Evolutionary conservation across 35 echinoderm and acorn worm genomes (phyloP), one percentile per base, ranked within the genome.

Genomic region (Holothuria glaberrima): DNA sequence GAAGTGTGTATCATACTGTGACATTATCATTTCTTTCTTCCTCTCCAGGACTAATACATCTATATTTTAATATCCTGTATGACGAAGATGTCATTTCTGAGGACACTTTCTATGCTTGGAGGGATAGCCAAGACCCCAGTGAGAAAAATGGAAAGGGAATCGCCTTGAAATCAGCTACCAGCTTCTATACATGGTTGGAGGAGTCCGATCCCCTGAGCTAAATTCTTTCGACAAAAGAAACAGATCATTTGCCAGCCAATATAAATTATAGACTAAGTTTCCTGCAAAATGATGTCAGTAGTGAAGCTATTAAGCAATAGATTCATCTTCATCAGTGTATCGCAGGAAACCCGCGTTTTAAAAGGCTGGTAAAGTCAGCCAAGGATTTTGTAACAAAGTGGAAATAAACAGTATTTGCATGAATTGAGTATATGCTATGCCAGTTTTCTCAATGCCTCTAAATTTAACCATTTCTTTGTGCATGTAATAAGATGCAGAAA

Each of bases 1-100:
- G n/a, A n/a, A n/a, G n/a, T n/a, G n/a, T n/a, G n/a, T n/a, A n/a
- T n/a, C n/a, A n/a, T n/a, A n/a, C n/a, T n/a, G n/a, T n/a, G n/a
- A n/a, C n/a, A n/a, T 33, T 18, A 31, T 61, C 32, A 30, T 56
- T 30, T 10, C 36, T 46, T 48, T 64, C 28, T 56, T 14, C 80
- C 13, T 48, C 71, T 89, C 0, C 83, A 98, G 96, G 90, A 64
- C 74, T 98, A 34, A 62, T 98, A 86, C 78, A 90, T 78, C 30
- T 94, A 28, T 71, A 90, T 25, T 98, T 98, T 94, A 91, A 98
- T 46, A 83, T 94, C 7, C 86, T 98, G 22, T 98, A 93, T 33
- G 96, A 98, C 46, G 93, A 98, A 86, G 96, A 98, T 48, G 93
- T 98, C 3, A 93, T 94, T 35, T 90, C 93, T 21, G 93, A 93